These are phyloP conservation scores for Carcharodon carcharias DNA, from an alignment of 2,797 vertebrate species.

Conservation along the genomic window DNA sequence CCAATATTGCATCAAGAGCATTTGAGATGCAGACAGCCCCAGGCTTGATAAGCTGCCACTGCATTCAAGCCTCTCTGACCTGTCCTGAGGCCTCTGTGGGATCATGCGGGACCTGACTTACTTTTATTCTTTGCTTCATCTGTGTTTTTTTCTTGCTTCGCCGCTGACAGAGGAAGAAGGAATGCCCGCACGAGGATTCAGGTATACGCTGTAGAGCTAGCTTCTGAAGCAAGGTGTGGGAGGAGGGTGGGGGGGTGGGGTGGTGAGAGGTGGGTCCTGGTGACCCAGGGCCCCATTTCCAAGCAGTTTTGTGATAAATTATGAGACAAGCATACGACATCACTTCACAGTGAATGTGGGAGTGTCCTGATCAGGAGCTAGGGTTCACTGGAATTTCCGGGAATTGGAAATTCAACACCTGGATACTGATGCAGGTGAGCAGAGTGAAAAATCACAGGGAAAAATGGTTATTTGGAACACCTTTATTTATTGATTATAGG, in stretches of 20 bases:
- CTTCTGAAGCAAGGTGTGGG: conserved; percentile 38
- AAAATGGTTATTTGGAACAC: neutral
- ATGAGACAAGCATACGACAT: neutral
- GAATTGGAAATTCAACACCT: neutral
- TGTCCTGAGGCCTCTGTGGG: conserved; percentile 55
- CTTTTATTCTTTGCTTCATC: conserved; percentile 76
- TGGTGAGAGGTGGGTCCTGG: neutral
- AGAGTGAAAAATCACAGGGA: no score
- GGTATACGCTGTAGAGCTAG: conserved; percentile 69
- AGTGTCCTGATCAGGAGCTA: neutral
- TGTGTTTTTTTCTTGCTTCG: conserved; percentile 73
- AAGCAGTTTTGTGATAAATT: neutral
- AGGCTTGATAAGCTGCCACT: conserved; percentile 53
- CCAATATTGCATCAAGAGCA: neutral
- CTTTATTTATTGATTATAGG: neutral
- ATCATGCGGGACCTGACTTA: conserved; percentile 59
- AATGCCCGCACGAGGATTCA: conserved; percentile 95
- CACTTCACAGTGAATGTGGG: neutral
- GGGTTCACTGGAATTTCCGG: neutral
- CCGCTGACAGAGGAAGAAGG: conserved; percentile 97
- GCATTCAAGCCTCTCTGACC: conserved; percentile 49
- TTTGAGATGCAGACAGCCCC: neutral
- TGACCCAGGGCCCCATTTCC: neutral
- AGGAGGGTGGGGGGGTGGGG: neutral
- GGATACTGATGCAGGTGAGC: neutral